A percentile compares a stretch with the other conserved stretches of the same genome.
These are phyloP conservation scores for Amazona vittata DNA, from an alignment of 2,113 vertebrate genomes.

Conservation along the genomic window DNA sequence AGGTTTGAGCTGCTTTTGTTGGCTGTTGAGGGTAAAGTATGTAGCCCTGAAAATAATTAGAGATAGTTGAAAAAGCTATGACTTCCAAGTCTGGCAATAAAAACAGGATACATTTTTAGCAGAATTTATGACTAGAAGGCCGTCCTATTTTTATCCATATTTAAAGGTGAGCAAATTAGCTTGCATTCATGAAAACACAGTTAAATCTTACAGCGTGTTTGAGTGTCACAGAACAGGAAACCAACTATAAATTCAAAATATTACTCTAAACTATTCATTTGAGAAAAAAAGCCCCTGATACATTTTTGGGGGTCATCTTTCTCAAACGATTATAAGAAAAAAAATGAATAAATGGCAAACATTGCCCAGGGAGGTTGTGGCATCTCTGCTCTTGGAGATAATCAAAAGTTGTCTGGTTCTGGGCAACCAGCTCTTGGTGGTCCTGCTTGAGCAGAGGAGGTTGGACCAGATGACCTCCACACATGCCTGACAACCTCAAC, in stretches of 20 bases:
- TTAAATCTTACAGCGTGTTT: not conserved
- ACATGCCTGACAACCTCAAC: not conserved
- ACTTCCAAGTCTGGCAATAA: not conserved
- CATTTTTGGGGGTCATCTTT: not conserved
- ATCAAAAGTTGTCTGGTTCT: not conserved
- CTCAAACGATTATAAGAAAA: not conserved
- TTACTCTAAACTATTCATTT: not conserved
- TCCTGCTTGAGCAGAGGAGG: not conserved
- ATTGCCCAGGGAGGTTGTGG: fast-evolving
- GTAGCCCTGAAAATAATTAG: not conserved
- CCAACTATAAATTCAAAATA: not conserved
- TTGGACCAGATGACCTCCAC: not conserved
- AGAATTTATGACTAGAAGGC: not conserved
- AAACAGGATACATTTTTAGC: not conserved
- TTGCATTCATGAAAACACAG: not conserved
- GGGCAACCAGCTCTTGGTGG: not conserved
- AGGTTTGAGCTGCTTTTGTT: not conserved
- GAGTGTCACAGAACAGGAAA: not conserved
- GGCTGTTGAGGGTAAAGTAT: not conserved
- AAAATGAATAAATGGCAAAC: not conserved
- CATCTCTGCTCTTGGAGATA: not conserved
- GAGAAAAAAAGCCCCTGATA: not conserved
- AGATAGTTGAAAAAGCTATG: not conserved
- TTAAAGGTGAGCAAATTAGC: not conserved
- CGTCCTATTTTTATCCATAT: not conserved